Evolutionary conservation across 1,140 invertebrate species (phyloP), one percentile per base, ranked within the genome.

Genomic region (Rhyzopertha dominica): DNA sequence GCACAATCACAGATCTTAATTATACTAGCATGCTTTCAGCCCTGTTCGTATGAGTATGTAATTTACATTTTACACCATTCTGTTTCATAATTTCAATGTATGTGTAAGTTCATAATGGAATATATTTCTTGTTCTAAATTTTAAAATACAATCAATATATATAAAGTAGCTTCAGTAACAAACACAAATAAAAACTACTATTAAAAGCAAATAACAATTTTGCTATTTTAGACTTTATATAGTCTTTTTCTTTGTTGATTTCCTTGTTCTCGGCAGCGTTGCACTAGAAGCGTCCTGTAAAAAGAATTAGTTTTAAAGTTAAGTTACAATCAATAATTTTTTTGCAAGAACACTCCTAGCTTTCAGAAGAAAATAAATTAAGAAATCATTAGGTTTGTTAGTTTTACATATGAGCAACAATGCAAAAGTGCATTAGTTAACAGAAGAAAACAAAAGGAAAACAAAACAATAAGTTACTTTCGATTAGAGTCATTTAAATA

Each of bases 211-310:
- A n/a, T n/a, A n/a, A n/a, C n/a, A n/a, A n/a, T n/a, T n/a, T n/a
- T n/a, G n/a, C n/a, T n/a, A n/a, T n/a, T n/a, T 19, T 45, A 16
- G 22, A 26, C 30, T 13, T 45, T 51, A 63, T 24, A 60, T 22
- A 46, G 64, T 64, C 51, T 65, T 67, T 50, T 65, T 66, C 49
- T 65, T 65, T 2, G 44, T 50, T 25, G 63, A 31, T 42, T 66
- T 65, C 41, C 65, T 67, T 49, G 51, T 49, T 45, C 65, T 54
- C 39, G 65, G 65, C 43, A 67, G 49, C 13, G 65, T 67, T 34
- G 65, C 62, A 56, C 58, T 62, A 38, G 54, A 41, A 20, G 51
- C 45, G 28, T 63, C 62, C 63, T 65, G 50, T 48, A 65, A 65
- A 44, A 39, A 30, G 7, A 42, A 23, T 20, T 3, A 34, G 10